Percentiles rank a stretch among this genome's conserved stretches.
Conservation (phyloP, 1,140 invertebrate species). For the Listronotus oregonensis region DNA sequence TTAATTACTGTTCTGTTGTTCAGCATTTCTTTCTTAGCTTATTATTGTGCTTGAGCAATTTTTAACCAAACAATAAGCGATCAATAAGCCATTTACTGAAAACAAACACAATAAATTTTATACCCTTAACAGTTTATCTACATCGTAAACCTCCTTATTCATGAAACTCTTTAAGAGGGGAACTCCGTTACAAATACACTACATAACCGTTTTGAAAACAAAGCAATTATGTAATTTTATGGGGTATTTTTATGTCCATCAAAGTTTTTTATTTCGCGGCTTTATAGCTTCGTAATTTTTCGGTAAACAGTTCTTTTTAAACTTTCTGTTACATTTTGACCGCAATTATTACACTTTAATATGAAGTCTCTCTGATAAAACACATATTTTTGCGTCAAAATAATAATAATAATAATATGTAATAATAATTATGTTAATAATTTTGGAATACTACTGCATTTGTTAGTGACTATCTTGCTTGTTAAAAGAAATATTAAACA, state of each 20-base stretch:
- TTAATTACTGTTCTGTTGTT: conserved; percentile 10
- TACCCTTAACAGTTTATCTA: conserved; percentile 40
- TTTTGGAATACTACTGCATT: too few species aligned
- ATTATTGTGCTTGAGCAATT: conserved; percentile 21
- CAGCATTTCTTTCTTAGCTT: conserved; percentile 8
- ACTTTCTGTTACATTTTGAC: neutral
- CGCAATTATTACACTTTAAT: too few species aligned
- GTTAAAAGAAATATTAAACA: too few species aligned
- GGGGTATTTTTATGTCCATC: conserved; percentile 22
- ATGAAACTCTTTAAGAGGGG: conserved; percentile 27
- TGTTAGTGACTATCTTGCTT: too few species aligned
- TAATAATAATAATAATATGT: too few species aligned
- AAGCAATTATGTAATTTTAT: conserved; percentile 38
- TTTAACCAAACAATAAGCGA: conserved; percentile 42
- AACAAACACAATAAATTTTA: conserved; percentile 45
- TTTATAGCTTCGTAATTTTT: conserved; percentile 19
- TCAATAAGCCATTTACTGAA: conserved; percentile 42
- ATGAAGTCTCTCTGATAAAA: too few species aligned
- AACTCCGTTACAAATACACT: conserved; percentile 26
- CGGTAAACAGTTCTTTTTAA: conserved; percentile 16
- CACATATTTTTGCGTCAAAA: too few species aligned
- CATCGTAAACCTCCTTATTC: conserved; percentile 33
- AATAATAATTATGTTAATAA: too few species aligned
- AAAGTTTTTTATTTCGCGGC: conserved; percentile 20
- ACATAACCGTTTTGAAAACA: conserved; percentile 30